Conservation (phyloP, 2,888 invertebrate species). For the Mylabris sibirica region DNA sequence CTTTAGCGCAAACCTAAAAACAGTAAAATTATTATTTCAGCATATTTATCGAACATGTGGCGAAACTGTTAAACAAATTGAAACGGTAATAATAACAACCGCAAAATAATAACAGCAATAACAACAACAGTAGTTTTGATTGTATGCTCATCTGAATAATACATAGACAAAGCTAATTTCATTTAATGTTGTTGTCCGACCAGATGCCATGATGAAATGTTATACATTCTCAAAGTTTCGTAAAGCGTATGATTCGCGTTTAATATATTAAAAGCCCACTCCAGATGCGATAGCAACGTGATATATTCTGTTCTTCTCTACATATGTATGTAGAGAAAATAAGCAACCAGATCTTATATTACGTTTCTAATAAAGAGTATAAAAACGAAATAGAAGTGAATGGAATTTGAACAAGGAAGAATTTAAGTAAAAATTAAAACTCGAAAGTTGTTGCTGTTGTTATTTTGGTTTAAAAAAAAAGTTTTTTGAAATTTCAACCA, state of each 20-base stretch:
- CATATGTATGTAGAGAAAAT: background rate
- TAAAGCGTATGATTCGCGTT: conserved; percentile 45
- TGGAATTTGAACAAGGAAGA: conserved; percentile 27
- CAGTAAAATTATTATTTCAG: conserved; percentile 33
- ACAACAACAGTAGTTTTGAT: conserved; percentile 11
- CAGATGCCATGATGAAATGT: conserved; percentile 41
- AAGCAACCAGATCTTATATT: conserved; percentile 27
- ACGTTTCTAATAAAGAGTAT: conserved; percentile 36
- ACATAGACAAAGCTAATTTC: conserved; percentile 27
- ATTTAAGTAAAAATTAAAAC: background rate
- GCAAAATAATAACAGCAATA: conserved; percentile 22
- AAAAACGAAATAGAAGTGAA: conserved; percentile 29
- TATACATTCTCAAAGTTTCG: conserved; percentile 41
- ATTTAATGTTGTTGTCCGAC: conserved; percentile 39
- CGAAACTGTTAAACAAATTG: background rate
- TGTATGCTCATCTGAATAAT: conserved; percentile 17
- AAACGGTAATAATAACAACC: conserved; percentile 20
- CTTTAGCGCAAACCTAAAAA: conserved; percentile 90
- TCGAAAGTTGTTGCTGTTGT: background rate
- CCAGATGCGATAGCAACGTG: conserved; percentile 38
- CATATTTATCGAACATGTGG: background rate
- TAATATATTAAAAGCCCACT: conserved; percentile 43
- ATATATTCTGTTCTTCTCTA: conserved; percentile 15
- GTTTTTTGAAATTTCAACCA: conserved; percentile 29
- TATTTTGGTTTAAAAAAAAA: background rate